phyloP scores from a whole-genome alignment of 2,113 vertebrate species.

The Ramphastos sulfuratus region DNA sequence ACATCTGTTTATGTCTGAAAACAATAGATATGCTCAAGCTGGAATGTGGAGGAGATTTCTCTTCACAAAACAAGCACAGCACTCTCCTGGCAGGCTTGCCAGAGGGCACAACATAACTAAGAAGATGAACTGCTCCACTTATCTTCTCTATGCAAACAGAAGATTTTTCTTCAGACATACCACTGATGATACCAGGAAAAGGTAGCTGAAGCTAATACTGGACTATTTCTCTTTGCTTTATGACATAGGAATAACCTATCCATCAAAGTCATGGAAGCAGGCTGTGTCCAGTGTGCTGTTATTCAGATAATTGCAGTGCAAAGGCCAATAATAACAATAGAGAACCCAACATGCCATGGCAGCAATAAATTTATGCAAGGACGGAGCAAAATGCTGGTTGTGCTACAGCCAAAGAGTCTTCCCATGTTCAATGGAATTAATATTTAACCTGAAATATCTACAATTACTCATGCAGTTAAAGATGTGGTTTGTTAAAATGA shows the following conservation, averaged over 20 bases:
- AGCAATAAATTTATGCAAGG: neutral
- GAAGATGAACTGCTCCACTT: conserved; percentile 73
- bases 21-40: conserved; percentile 51
- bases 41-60: conserved; percentile 69
- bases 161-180: conserved; percentile 54
- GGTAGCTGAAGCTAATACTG: conserved; percentile 42
- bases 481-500: neutral
- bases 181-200: conserved; percentile 31
- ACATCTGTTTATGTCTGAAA: conserved; percentile 66
- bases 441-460: neutral
- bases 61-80: conserved; percentile 68
- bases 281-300: neutral
- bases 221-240: neutral
- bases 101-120: conserved; percentile 65
- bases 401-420: neutral
- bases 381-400: neutral
- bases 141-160: conserved; percentile 59
- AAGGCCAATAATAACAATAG: neutral
- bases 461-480: neutral
- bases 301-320: neutral
- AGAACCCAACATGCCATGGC: neutral
- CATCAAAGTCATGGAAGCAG: neutral
- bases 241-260: neutral
- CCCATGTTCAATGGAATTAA: neutral
- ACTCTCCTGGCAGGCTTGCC: conserved; percentile 68